Conservation (phyloP, 1,140 invertebrate genomes). For the Drosophila mojavensis region DNA sequence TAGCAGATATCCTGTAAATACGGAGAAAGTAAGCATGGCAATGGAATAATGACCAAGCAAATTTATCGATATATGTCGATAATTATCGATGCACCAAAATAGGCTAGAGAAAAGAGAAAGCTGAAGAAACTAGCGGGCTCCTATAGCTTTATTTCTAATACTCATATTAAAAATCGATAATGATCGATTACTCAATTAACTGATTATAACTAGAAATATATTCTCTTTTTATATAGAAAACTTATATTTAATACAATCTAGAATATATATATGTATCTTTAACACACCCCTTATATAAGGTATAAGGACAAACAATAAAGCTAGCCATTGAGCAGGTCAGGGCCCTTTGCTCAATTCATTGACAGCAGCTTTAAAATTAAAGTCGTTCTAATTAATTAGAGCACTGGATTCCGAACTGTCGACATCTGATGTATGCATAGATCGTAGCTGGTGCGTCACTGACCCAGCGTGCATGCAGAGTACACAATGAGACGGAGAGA, state of each 20-base stretch:
- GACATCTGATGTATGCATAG: slow-evolving; percentile 7
- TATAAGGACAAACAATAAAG: slow-evolving; percentile 28
- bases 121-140: no score
- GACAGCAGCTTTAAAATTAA: slow-evolving; percentile 28
- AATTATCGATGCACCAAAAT: no score
- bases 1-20: neutral
- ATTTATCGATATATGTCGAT: neutral
- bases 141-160: no score
- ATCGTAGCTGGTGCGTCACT: slow-evolving; percentile 31
- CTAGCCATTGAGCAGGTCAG: slow-evolving; percentile 38
- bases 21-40: no score
- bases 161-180: no score
- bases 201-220: no score
- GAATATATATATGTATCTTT: no score
- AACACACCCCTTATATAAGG: neutral
- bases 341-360: slow-evolving; percentile 41
- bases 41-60: no score
- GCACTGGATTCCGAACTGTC: slow-evolving; percentile 22
- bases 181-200: no score
- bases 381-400: slow-evolving; percentile 73
- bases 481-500: neutral
- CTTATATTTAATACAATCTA: no score
- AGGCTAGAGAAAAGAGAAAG: no score
- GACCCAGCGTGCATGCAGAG: slow-evolving; percentile 36
- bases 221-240: no score